Percentiles rank a stretch among this genome's conserved stretches.
These are phyloP conservation scores for Rutpela maculata DNA, from an alignment of 2,888 invertebrate species.

Conservation along the genomic window DNA sequence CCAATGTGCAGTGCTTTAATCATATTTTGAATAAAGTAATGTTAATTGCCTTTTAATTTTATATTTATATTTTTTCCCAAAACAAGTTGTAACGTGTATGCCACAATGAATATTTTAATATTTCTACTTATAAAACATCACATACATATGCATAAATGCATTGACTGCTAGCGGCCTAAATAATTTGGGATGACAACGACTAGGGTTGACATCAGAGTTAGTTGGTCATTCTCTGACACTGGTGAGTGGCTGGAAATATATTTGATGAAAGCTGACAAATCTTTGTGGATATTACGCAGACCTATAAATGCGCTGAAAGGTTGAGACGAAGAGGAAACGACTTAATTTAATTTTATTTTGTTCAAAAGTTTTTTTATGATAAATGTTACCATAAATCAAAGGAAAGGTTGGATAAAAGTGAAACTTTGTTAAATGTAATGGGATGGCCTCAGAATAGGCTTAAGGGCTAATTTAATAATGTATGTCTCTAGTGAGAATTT, in stretches of 20 bases:
- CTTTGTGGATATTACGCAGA: not conserved
- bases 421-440: conserved; percentile 3
- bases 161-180: not conserved
- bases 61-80: no score
- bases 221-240: not conserved
- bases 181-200: not conserved
- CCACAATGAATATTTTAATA: no score
- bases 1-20: no score
- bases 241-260: not conserved
- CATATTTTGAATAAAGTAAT: no score
- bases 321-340: not conserved
- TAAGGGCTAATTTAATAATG: not conserved
- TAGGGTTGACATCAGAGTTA: not conserved
- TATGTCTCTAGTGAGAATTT: not conserved
- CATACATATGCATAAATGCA: not conserved
- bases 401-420: conserved; percentile 3
- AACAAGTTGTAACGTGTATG: no score
- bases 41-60: no score
- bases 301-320: not conserved
- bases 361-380: conserved; percentile 25
- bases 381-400: conserved; percentile 24
- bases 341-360: conserved; percentile 24
- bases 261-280: conserved; percentile 11
- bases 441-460: not conserved
- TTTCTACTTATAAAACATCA: no score